Percentiles rank a stretch among this genome's conserved stretches.
Evolutionary conservation across 1,140 invertebrate genomes (phyloP).

Genomic region (Grapholita molesta): DNA sequence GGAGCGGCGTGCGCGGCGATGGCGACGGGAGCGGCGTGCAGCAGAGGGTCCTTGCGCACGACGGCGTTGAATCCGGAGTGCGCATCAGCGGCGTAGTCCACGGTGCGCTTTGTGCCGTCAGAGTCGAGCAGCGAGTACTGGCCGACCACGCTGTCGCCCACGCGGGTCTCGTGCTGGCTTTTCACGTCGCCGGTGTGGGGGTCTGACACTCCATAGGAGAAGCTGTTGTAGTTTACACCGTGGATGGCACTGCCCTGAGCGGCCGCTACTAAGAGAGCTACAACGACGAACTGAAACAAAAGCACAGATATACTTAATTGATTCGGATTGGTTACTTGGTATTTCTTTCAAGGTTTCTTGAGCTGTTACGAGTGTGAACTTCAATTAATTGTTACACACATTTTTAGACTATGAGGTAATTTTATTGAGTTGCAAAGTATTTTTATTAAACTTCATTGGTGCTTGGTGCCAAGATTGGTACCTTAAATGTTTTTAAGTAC

Average conservation of each 20-base stretch:
- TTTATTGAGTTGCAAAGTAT: too few species aligned
- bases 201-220: constrained; percentile 71
- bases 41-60: constrained; percentile 66
- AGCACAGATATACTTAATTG: constrained; percentile 1
- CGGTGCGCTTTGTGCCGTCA: constrained; percentile 70
- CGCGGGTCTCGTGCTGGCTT: constrained; percentile 70
- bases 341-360: background rate
- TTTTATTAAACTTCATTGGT: too few species aligned
- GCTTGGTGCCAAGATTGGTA: too few species aligned
- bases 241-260: constrained; percentile 35
- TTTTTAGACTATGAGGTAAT: too few species aligned
- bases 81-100: constrained; percentile 70
- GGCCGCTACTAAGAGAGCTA: constrained; percentile 42
- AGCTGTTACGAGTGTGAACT: background rate
- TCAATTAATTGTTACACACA: too few species aligned
- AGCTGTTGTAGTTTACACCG: constrained; percentile 46
- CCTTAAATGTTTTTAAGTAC: too few species aligned
- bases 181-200: constrained; percentile 77
- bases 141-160: constrained; percentile 79
- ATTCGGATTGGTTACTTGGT: too few species aligned
- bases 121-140: constrained; percentile 69
- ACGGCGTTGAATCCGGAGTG: constrained; percentile 75
- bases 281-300: constrained; percentile 39
- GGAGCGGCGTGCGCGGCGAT: constrained; percentile 31
- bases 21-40: constrained; percentile 30